These are phyloP conservation scores for Cebus imitator DNA, from an alignment of 2,113 vertebrate species.

Conservation along the genomic window DNA sequence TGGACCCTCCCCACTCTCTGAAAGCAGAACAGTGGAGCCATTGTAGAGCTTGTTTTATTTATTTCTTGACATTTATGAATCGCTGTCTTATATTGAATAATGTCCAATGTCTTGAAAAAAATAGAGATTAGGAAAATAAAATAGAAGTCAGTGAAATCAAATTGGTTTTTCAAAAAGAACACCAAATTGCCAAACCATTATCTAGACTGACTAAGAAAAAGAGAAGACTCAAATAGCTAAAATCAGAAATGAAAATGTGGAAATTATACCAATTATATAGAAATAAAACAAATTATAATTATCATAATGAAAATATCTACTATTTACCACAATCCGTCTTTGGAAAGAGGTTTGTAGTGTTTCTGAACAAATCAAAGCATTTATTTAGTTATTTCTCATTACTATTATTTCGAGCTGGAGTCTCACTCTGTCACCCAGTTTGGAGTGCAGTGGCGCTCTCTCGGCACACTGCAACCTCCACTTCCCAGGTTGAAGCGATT, in stretches of 20 bases:
- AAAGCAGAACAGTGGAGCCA: background rate
- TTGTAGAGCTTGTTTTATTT: background rate
- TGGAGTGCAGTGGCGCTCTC: too few relatives aligned
- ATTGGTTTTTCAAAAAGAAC: background rate
- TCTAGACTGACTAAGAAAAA: background rate
- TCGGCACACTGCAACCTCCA: too few relatives aligned
- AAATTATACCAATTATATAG: background rate
- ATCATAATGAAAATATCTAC: too few relatives aligned
- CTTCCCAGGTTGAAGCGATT: too few relatives aligned
- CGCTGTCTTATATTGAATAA: background rate
- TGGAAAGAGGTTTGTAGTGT: conserved; percentile 37
- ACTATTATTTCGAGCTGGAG: too few relatives aligned
- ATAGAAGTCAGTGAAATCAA: background rate
- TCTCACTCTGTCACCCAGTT: too few relatives aligned
- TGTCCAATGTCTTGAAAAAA: background rate
- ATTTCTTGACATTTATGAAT: background rate
- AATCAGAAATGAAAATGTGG: background rate
- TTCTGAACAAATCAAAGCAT: conserved; percentile 60
- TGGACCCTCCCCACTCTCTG: background rate
- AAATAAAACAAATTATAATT: background rate
- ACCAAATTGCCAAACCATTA: background rate
- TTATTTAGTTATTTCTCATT: background rate
- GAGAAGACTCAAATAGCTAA: background rate
- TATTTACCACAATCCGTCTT: conserved; percentile 58
- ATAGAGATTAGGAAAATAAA: background rate